Evolutionary conservation across 2,797 vertebrate species (phyloP).

Genomic region (Pagetopsis macropterus): DNA sequence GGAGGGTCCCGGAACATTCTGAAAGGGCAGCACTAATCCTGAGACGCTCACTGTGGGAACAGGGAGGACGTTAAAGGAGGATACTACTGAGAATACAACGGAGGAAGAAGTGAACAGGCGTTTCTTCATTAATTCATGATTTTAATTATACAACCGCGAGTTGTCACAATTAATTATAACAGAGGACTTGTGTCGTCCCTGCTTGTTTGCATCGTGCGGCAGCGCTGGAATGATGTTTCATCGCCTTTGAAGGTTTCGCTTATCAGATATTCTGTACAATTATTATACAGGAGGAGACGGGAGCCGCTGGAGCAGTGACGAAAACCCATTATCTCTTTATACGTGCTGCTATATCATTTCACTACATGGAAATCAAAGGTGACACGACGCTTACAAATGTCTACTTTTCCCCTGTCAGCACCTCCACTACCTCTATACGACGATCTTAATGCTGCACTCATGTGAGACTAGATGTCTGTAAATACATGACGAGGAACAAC

Average conservation of each 20-base stretch:
- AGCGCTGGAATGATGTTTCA: constrained; percentile 43
- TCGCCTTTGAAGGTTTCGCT: constrained; percentile 44
- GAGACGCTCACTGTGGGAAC: constrained; percentile 45
- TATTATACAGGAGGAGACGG: not conserved
- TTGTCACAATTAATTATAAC: constrained; percentile 36
- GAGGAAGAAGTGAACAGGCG: constrained; percentile 19
- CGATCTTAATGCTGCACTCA: constrained; percentile 14
- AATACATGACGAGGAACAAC: not conserved
- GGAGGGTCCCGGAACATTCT: constrained; percentile 67
- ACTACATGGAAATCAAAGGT: constrained; percentile 9
- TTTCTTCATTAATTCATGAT: constrained; percentile 43
- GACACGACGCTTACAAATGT: not conserved
- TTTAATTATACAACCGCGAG: constrained; percentile 44
- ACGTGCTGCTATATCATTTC: not conserved
- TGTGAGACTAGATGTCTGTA: constrained; percentile 6
- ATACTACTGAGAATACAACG: constrained; percentile 42
- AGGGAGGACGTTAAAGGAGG: constrained; percentile 58
- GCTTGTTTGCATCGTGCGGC: constrained; percentile 13
- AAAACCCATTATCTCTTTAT: not conserved
- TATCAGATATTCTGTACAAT: constrained; percentile 17
- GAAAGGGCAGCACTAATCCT: constrained; percentile 74
- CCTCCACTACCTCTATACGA: constrained; percentile 9
- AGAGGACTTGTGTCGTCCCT: not conserved
- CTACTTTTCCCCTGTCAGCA: not conserved
- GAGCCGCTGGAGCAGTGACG: not conserved